Conservation (phyloP, 1,140 invertebrate species). For the Trinorchestia longiramus region DNA sequence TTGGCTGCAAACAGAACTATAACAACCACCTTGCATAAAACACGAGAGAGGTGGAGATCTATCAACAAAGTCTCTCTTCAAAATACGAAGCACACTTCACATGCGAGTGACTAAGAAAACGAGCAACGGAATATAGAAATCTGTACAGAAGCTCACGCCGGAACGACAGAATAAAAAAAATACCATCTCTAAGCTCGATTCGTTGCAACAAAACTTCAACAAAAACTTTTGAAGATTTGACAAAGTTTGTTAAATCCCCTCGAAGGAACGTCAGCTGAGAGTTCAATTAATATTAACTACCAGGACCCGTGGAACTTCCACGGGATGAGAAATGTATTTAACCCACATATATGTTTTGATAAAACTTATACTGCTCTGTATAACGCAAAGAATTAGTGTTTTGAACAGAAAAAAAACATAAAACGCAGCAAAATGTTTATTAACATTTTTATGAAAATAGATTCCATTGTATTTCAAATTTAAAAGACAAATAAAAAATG, state of each 20-base stretch:
- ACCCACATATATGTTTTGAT: not conserved
- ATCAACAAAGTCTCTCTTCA: not conserved
- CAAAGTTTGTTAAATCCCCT: not conserved
- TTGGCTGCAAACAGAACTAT: not conserved
- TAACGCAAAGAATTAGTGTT: not conserved
- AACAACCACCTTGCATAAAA: not conserved
- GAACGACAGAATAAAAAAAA: not conserved
- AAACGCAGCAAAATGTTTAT: not conserved
- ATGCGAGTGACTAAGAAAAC: not conserved
- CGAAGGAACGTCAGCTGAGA: not conserved
- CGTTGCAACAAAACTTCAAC: not conserved
- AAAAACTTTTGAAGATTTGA: not conserved
- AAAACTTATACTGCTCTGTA: not conserved
- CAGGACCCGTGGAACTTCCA: too few relatives aligned
- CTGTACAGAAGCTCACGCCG: not conserved
- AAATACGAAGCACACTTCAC: not conserved
- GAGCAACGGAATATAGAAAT: not conserved
- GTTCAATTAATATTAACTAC: not conserved
- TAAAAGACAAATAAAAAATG: not conserved
- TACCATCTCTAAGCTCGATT: not conserved
- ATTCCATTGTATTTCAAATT: not conserved
- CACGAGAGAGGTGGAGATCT: not conserved
- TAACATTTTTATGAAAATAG: not conserved
- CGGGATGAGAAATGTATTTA: not conserved
- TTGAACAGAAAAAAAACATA: not conserved